These are phyloP conservation scores for Anser cygnoides DNA, from an alignment of 2,113 vertebrate genomes.

Conservation along the genomic window DNA sequence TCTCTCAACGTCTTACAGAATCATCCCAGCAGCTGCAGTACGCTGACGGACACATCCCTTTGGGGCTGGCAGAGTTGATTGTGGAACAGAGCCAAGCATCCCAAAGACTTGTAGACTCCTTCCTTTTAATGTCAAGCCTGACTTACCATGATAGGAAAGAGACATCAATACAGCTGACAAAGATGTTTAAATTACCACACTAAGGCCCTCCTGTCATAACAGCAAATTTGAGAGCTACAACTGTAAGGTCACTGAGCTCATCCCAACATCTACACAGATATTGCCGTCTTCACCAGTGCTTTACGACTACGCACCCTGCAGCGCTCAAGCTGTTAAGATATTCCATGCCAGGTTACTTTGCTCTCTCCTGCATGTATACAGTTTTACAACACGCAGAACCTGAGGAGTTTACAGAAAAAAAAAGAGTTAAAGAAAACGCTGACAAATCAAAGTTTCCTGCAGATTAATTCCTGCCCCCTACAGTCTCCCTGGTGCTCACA, in stretches of 20 bases:
- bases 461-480: not conserved
- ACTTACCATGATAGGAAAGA: not conserved
- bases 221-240: not conserved
- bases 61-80: not conserved
- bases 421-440: not conserved
- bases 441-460: not conserved
- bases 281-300: not conserved
- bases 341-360: not conserved
- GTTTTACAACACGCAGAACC: not conserved
- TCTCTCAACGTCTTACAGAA: not conserved
- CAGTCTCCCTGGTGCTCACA: not conserved
- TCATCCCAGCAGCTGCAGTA: not conserved
- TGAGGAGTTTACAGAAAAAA: not conserved
- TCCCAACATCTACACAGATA: not conserved
- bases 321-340: not conserved
- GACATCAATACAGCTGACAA: not conserved
- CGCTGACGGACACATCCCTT: not conserved
- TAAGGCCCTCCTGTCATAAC: not conserved
- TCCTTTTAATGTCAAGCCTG: no score
- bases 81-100: not conserved
- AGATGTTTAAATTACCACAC: not conserved
- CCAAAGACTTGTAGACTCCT: not conserved
- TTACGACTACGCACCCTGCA: not conserved
- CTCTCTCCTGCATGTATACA: not conserved
- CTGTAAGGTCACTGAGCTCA: not conserved